These are phyloP conservation scores for Minunthozetes semirufus DNA, from an alignment of 2,888 invertebrate genomes.

Conservation along the genomic window DNA sequence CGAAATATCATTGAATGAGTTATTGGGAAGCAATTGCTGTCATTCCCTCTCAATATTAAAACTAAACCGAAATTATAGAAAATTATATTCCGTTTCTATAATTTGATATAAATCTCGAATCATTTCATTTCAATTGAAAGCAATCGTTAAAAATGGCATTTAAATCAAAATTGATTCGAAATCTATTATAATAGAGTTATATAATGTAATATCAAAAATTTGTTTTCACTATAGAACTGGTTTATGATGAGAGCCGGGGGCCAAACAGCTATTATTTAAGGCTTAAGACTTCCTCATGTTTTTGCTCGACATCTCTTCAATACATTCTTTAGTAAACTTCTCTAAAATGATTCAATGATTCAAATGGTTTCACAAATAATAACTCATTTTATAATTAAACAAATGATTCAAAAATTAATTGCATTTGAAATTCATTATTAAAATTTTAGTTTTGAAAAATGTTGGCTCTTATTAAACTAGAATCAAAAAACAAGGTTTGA, in stretches of 20 bases:
- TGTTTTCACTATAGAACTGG: constrained; percentile 19
- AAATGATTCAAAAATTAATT: too few relatives aligned
- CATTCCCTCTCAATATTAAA: too few relatives aligned
- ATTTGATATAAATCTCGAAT: background rate
- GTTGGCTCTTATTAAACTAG: too few relatives aligned
- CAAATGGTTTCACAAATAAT: background rate
- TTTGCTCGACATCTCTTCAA: background rate
- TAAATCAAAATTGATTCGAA: background rate
- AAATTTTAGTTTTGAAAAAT: too few relatives aligned
- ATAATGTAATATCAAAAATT: background rate
- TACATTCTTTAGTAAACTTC: background rate
- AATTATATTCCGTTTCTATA: background rate
- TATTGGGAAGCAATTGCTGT: too few relatives aligned
- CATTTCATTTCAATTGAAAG: background rate
- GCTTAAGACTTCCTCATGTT: constrained; percentile 5
- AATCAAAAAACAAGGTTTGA: too few relatives aligned
- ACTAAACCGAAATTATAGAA: too few relatives aligned
- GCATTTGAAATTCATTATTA: too few relatives aligned
- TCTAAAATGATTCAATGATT: background rate
- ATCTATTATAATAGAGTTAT: constrained; percentile 12
- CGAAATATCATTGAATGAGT: too few relatives aligned
- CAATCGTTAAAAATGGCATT: background rate
- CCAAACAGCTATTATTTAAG: background rate
- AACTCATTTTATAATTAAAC: background rate
- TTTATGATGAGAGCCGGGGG: background rate